Evolutionary conservation across 2,113 vertebrate species (phyloP).

Genomic region (Lutjanus erythropterus): DNA sequence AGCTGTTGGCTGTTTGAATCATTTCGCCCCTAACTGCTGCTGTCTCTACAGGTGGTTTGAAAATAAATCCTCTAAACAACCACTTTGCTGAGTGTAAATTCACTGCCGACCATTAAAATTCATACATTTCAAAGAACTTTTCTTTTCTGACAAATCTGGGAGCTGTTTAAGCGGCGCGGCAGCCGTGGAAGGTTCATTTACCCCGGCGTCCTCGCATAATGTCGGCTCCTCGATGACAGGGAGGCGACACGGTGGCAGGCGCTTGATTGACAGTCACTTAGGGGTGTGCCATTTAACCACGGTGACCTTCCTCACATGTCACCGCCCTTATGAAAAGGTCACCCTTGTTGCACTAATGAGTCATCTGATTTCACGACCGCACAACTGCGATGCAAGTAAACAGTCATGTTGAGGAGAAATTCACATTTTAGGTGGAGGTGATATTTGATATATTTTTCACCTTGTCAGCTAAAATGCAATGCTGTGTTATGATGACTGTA

Average conservation of each 20-base stretch:
- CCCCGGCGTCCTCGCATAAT: constrained; percentile 66
- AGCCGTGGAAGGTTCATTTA: constrained; percentile 60
- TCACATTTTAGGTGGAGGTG: constrained; percentile 9
- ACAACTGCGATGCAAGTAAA: constrained; percentile 40
- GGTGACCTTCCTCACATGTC: constrained; percentile 82
- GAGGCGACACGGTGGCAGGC: constrained; percentile 66
- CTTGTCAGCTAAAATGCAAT: background rate
- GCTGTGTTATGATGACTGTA: background rate
- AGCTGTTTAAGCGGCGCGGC: constrained; percentile 18
- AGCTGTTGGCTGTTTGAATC: constrained; percentile 58
- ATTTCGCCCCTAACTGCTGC: constrained; percentile 45
- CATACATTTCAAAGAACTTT: constrained; percentile 34
- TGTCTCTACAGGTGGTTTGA: constrained; percentile 60
- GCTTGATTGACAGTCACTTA: constrained; percentile 82
- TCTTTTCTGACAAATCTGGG: constrained; percentile 11
- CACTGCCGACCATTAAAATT: constrained; percentile 28
- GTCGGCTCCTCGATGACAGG: constrained; percentile 69
- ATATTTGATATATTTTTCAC: background rate
- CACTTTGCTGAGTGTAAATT: constrained; percentile 32
- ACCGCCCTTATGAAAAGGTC: constrained; percentile 84
- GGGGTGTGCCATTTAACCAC: constrained; percentile 81
- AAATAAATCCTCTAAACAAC: constrained; percentile 49
- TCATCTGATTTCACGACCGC: constrained; percentile 73
- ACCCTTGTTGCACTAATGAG: constrained; percentile 83
- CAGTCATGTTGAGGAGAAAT: constrained; percentile 4